Conservation (phyloP, 2,113 vertebrate species). For the Cheirogaleus medius region DNA sequence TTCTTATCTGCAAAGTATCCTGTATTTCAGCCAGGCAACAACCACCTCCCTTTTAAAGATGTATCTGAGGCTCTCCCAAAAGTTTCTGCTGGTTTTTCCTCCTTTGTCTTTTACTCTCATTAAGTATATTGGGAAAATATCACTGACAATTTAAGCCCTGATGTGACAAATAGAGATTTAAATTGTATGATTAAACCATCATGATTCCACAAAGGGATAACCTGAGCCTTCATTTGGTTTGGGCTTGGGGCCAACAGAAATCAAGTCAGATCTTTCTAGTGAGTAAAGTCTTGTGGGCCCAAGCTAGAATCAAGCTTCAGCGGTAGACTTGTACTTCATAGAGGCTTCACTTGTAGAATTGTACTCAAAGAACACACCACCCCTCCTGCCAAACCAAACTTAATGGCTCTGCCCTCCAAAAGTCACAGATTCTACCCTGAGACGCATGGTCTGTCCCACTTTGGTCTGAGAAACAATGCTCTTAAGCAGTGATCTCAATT, state of each 20-base stretch:
- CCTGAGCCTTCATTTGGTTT: slow-evolving; percentile 1
- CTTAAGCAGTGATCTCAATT: background rate
- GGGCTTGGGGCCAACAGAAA: slow-evolving; percentile 56
- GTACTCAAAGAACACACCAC: background rate
- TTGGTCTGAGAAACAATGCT: background rate
- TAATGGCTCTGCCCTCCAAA: background rate
- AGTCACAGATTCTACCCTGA: background rate
- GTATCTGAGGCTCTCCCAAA: background rate
- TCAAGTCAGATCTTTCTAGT: background rate
- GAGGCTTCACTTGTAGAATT: background rate
- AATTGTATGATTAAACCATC: slow-evolving; percentile 38
- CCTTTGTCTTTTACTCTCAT: slow-evolving; percentile 10
- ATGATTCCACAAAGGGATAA: slow-evolving; percentile 25
- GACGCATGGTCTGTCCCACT: background rate
- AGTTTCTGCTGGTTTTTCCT: slow-evolving; percentile 53
- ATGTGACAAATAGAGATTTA: slow-evolving; percentile 53
- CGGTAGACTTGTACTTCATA: too few relatives aligned
- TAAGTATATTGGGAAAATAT: slow-evolving; percentile 41
- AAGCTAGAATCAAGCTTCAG: background rate
- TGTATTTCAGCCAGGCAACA: background rate
- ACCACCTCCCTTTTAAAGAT: background rate
- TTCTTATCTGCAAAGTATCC: background rate
- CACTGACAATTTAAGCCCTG: slow-evolving; percentile 42
- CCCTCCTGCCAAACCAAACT: background rate
- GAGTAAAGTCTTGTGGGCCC: background rate